Evolutionary conservation across 2,888 invertebrate genomes (phyloP), one percentile per base, ranked within the genome.

Genomic region (Caenorhabditis sinica): DNA sequence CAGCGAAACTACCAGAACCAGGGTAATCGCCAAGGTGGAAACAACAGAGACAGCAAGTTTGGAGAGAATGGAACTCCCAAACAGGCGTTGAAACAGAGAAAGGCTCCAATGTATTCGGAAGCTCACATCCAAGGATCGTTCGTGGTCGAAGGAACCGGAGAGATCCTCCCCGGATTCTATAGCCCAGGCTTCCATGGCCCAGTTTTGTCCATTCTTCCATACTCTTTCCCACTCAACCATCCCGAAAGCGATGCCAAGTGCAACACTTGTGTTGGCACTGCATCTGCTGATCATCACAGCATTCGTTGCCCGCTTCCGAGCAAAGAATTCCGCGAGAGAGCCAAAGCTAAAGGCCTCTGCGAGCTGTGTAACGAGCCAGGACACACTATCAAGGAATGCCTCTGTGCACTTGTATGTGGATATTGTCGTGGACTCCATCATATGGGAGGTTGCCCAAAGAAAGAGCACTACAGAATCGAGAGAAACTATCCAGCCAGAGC

Each of bases 81-180:
- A 2, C n/a, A n/a, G n/a, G n/a, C n/a, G n/a, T n/a, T n/a, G n/a
- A n/a, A n/a, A n/a, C n/a, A n/a, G n/a, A n/a, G n/a, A n/a, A n/a
- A n/a, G n/a, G n/a, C n/a, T n/a, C n/a, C n/a, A n/a, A 45, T 9
- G 15, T 45, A 45, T 13, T 11, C 17, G 3, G 15, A 11, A 11
- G 17, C 15, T 13, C 45, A 45, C 15, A 11, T 15, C 45, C 15
- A 4, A 8, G 15, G 11, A 4, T 17, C 11, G 11, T 45, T 8
- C 45, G 11, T 3, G 17, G 45, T 15, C 45, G 45, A 45, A 45
- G 11, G 9, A 36, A 36, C 45, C 45, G 45, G 45, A 13, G 15
- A 20, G 11, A 56, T 56, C 13, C 56, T 56, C 8, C 56, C 56
- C 6, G 56, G 56, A 56, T 8, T 56, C 56, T 56, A 56, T 20